Conservation (phyloP, 2,888 invertebrate genomes). For the Lingula anatina region DNA sequence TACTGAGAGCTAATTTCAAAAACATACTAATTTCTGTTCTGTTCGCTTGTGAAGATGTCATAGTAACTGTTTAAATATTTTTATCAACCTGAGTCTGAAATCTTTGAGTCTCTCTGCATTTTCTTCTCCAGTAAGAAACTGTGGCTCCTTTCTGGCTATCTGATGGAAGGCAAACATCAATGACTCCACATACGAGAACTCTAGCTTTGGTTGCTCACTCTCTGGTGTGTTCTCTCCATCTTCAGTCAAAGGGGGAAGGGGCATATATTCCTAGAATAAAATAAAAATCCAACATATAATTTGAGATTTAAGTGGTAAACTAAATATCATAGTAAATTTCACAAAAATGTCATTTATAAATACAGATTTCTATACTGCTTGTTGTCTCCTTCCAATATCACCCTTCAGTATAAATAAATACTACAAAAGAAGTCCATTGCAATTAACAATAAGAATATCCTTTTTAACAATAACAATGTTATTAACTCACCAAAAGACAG, state of each 20-base stretch:
- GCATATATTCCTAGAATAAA: constrained; percentile 73
- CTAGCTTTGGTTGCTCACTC: constrained; percentile 70
- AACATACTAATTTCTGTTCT: too few species aligned
- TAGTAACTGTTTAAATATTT: too few species aligned
- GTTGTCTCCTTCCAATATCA: too few species aligned
- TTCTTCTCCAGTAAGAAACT: constrained; percentile 63
- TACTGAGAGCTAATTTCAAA: too few species aligned
- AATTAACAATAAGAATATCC: too few species aligned
- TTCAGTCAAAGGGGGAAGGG: constrained; percentile 71
- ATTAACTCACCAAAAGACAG: constrained; percentile 65
- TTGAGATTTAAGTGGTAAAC: too few species aligned
- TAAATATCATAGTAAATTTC: too few species aligned
- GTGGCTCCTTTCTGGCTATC: constrained; percentile 73
- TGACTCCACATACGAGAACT: constrained; percentile 92
- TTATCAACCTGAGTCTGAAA: constrained; percentile 63
- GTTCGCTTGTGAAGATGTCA: too few species aligned
- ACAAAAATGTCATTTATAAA: too few species aligned
- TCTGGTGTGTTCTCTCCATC: constrained; percentile 44
- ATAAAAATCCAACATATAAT: constrained; percentile 15
- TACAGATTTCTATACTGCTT: too few species aligned
- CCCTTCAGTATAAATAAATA: too few species aligned
- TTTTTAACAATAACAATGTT: neutral
- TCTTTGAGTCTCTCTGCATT: constrained; percentile 75
- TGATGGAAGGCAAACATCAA: constrained; percentile 72
- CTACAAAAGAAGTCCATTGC: too few species aligned